These are phyloP conservation scores for Oryzias dopingdopingensis DNA, from an alignment of 2,797 vertebrate genomes.

Conservation along the genomic window DNA sequence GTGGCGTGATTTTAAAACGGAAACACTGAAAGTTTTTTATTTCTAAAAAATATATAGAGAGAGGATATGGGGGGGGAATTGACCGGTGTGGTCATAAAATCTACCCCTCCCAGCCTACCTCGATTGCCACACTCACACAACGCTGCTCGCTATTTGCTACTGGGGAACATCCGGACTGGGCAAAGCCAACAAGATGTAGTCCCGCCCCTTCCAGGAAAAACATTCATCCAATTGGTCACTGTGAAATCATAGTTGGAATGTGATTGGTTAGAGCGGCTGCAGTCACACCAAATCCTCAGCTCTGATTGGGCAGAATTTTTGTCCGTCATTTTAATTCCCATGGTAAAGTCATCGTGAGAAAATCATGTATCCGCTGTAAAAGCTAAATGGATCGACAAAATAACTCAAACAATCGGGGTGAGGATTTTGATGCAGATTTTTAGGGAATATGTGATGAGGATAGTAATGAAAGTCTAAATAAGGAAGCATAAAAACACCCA, in stretches of 20 bases:
- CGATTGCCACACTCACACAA: constrained; percentile 79
- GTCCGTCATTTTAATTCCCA: constrained; percentile 38
- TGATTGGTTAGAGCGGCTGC: constrained; percentile 50
- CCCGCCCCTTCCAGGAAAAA: constrained; percentile 52
- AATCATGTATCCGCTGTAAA: background rate
- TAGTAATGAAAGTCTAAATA: background rate
- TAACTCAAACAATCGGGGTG: constrained; percentile 7
- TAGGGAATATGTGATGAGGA: constrained; percentile 1
- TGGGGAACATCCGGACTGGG: constrained; percentile 76
- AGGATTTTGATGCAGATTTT: constrained; percentile 9
- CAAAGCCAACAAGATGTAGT: constrained; percentile 40
- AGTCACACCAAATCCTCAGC: background rate
- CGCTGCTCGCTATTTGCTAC: constrained; percentile 68
- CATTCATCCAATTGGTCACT: constrained; percentile 46
- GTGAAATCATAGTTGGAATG: fast-evolving
- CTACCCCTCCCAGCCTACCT: constrained; percentile 76
- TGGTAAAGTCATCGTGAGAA: background rate
- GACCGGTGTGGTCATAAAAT: constrained; percentile 48
- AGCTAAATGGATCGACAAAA: constrained; percentile 7
- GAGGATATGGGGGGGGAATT: constrained; percentile 18
- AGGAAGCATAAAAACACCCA: constrained; percentile 29
- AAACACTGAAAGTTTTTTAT: background rate
- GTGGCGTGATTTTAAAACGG: constrained; percentile 13
- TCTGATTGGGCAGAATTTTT: constrained; percentile 42
- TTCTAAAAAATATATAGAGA: constrained; percentile 32